Percentiles rank a stretch among this genome's conserved stretches.
phyloP scores from a whole-genome alignment of 2,888 invertebrate genomes.

The Notodonta dromedarius region DNA sequence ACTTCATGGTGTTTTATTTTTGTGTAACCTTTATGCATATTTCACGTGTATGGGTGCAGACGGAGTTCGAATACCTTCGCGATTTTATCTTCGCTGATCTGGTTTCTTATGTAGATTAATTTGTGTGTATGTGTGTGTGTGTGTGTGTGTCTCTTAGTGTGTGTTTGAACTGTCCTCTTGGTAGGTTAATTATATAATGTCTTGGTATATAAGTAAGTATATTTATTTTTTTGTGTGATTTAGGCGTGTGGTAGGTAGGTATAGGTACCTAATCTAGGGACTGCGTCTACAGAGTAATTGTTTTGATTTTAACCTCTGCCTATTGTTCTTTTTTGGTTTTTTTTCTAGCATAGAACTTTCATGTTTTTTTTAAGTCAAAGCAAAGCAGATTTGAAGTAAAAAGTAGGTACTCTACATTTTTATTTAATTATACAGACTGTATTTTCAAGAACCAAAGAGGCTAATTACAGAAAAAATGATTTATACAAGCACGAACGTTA shows the following conservation, averaged over 20 bases:
- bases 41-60: slow-evolving; percentile 32
- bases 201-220: neutral
- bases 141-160: no score
- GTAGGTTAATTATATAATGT: no score
- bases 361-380: no score
- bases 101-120: slow-evolving; percentile 10
- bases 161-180: no score
- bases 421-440: slow-evolving; percentile 5
- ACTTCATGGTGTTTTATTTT: slow-evolving; percentile 58
- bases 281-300: no score
- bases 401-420: neutral
- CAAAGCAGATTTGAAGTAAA: neutral
- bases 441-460: slow-evolving; percentile 25
- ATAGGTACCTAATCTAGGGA: no score
- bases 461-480: slow-evolving; percentile 47
- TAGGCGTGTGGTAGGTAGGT: neutral
- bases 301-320: no score
- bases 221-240: neutral
- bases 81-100: slow-evolving; percentile 32
- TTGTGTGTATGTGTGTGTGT: slow-evolving; percentile 7
- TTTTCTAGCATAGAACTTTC: no score
- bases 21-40: slow-evolving; percentile 69
- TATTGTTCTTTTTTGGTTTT: no score
- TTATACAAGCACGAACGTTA: slow-evolving; percentile 32
- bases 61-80: slow-evolving; percentile 30